Evolutionary conservation across 2,113 vertebrate genomes (phyloP).

Genomic region (Calypte anna): DNA sequence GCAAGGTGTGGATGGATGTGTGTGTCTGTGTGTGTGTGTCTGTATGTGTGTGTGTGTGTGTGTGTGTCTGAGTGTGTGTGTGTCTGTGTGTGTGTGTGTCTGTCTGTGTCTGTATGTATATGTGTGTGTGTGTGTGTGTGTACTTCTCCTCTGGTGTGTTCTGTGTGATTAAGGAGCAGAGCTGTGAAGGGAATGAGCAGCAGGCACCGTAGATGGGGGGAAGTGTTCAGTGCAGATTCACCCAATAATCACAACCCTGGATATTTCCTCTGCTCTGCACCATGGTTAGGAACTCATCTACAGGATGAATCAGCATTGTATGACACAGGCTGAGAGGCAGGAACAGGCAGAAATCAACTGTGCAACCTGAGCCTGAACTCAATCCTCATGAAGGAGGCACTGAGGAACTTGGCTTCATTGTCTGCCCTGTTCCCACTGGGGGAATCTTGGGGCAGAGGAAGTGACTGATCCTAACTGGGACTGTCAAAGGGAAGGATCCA

Average conservation of each 20-base stretch:
- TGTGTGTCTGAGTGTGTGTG: no score
- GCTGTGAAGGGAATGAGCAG: conserved; percentile 21
- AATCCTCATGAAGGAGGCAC: neutral
- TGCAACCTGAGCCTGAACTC: neutral
- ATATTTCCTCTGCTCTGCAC: neutral
- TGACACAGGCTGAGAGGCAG: neutral
- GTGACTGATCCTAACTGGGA: neutral
- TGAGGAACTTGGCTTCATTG: neutral
- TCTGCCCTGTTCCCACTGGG: neutral
- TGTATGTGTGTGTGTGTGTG: no score
- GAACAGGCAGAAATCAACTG: neutral
- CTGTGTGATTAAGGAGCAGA: neutral
- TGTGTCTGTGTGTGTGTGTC: no score
- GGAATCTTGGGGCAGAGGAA: neutral
- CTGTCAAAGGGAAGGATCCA: neutral
- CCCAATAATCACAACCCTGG: neutral
- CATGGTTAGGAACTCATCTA: neutral
- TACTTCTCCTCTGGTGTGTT: neutral
- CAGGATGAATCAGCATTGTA: neutral
- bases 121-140: neutral
- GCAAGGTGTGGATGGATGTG: neutral
- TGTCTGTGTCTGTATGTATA: no score
- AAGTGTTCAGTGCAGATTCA: neutral
- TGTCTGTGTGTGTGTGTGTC: no score
- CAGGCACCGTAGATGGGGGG: neutral